phyloP scores from a whole-genome alignment of 1,140 invertebrate genomes.

The Telenomus remus region DNA sequence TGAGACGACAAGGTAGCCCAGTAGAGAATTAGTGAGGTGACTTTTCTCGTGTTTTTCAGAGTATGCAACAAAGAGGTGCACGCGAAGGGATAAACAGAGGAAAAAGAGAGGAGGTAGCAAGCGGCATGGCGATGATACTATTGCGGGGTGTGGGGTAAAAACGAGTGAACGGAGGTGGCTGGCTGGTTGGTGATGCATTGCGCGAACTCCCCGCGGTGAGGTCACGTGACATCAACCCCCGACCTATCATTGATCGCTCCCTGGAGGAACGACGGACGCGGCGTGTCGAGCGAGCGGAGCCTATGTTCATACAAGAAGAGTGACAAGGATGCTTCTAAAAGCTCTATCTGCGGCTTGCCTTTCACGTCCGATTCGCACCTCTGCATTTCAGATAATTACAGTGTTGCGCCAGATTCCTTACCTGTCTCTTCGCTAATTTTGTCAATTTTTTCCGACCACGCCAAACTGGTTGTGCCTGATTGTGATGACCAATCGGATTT shows the following conservation, averaged over 20 bases:
- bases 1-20: constrained; percentile 50
- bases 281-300: constrained; percentile 58
- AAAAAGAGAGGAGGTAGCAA: constrained; percentile 53
- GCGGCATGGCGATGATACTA: constrained; percentile 56
- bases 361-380: constrained; percentile 56
- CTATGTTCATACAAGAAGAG: constrained; percentile 36
- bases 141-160: constrained; percentile 57
- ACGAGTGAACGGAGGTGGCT: constrained; percentile 60
- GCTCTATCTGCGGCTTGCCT: constrained; percentile 36
- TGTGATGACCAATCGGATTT: too few species aligned
- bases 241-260: constrained; percentile 75
- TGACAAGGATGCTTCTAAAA: constrained; percentile 15
- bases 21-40: constrained; percentile 43
- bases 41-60: constrained; percentile 43
- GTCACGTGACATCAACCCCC: constrained; percentile 72
- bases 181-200: constrained; percentile 75
- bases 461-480: constrained; percentile 16
- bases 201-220: constrained; percentile 73
- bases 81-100: constrained; percentile 48
- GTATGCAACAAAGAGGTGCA: constrained; percentile 56
- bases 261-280: constrained; percentile 72
- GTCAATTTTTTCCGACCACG: constrained; percentile 17
- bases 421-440: constrained; percentile 18
- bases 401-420: constrained; percentile 41
- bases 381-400: constrained; percentile 52